These are phyloP conservation scores for Olivierus martensii DNA, from an alignment of 1,140 invertebrate genomes.

Conservation along the genomic window DNA sequence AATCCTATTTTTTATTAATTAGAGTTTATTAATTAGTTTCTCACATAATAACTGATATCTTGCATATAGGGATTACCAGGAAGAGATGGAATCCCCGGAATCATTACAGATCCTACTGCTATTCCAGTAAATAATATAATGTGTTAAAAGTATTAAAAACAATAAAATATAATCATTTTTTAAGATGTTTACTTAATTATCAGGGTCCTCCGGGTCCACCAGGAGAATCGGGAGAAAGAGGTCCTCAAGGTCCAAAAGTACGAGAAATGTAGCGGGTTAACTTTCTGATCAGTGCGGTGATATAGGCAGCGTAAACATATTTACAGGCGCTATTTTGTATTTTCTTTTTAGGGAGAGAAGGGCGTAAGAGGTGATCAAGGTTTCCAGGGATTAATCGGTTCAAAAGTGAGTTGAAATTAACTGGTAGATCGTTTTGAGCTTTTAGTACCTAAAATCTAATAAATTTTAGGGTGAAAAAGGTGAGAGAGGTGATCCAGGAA, in stretches of 20 bases:
- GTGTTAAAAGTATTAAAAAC: neutral
- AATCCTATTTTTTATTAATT: too few relatives aligned
- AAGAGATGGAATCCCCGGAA: conserved; percentile 15
- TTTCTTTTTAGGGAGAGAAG: conserved; percentile 10
- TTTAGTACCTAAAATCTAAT: too few relatives aligned
- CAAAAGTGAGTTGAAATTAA: neutral
- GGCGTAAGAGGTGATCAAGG: conserved; percentile 11
- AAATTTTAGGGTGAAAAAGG: conserved; percentile 21
- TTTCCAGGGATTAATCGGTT: conserved; percentile 2
- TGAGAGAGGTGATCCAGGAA: conserved; percentile 33
- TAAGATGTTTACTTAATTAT: conserved; percentile 16
- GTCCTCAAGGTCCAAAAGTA: conserved; percentile 8
- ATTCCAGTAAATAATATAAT: conserved; percentile 10
- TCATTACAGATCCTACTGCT: neutral
- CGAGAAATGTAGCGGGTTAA: neutral
- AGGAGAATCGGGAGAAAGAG: conserved; percentile 20
- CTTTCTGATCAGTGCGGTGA: too few relatives aligned
- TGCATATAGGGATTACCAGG: conserved; percentile 33
- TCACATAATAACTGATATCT: too few relatives aligned
- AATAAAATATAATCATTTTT: conserved; percentile 26
- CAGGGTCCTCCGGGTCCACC: conserved; percentile 34
- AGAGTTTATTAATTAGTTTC: too few relatives aligned
- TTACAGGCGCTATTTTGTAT: too few relatives aligned
- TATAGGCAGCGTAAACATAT: too few relatives aligned
- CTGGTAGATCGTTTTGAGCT: too few relatives aligned